Conservation (phyloP, 2,888 invertebrate species). For the Agrochola litura region DNA sequence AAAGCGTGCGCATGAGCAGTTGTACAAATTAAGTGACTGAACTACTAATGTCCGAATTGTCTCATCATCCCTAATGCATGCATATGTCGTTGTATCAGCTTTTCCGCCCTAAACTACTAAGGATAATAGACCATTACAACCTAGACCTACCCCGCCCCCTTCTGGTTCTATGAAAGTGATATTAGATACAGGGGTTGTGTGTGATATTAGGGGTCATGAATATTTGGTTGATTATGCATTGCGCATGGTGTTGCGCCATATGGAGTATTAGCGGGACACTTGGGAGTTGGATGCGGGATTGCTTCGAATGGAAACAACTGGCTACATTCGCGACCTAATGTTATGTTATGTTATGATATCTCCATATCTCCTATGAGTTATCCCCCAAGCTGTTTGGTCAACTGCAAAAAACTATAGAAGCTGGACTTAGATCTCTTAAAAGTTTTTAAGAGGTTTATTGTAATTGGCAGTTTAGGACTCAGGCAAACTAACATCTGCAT, state of each 20-base stretch:
- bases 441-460: too few relatives aligned
- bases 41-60: conserved; percentile 84
- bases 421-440: not conserved
- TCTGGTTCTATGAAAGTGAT: conserved; percentile 10
- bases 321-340: conserved; percentile 77
- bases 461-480: not conserved
- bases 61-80: conserved; percentile 89
- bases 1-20: conserved; percentile 74
- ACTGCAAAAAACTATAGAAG: not conserved
- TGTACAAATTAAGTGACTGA: conserved; percentile 83
- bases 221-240: conserved; percentile 81
- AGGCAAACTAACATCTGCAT: not conserved
- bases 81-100: conserved; percentile 89
- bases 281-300: conserved; percentile 85
- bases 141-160: conserved; percentile 67
- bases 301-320: conserved; percentile 87
- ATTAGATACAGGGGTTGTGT: conserved; percentile 28
- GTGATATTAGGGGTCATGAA: conserved; percentile 68
- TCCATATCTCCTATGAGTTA: conserved; percentile 6
- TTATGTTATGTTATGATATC: conserved; percentile 43
- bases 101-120: conserved; percentile 84
- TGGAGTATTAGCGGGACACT: conserved; percentile 89
- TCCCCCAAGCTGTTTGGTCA: not conserved
- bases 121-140: conserved; percentile 78
- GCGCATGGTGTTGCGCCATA: conserved; percentile 86